Percentiles rank a stretch among this genome's conserved stretches.
These are phyloP conservation scores for Micronisus gabar DNA, from an alignment of 2,113 vertebrate genomes.

Conservation along the genomic window DNA sequence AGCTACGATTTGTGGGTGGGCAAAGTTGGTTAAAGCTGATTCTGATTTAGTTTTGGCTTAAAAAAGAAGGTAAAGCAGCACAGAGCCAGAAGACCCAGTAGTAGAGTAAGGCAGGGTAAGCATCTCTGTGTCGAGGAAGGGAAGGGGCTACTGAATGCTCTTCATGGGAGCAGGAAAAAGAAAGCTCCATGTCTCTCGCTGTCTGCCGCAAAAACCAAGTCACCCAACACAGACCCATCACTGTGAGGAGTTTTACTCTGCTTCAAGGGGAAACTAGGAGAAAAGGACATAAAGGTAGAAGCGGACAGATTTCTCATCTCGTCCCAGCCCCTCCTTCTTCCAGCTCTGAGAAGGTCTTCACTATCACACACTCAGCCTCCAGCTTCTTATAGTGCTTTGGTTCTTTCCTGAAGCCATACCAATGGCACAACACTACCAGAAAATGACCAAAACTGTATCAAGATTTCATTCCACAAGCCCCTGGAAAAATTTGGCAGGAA, in stretches of 20 bases:
- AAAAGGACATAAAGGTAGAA: background rate
- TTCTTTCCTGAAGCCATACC: background rate
- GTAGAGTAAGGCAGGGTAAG: background rate
- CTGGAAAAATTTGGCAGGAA: background rate
- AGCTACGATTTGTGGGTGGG: background rate
- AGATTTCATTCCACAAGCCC: background rate
- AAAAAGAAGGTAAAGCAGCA: background rate
- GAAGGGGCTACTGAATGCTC: background rate
- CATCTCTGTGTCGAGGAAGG: no score
- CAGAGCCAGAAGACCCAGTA: background rate
- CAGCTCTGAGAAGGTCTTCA: background rate
- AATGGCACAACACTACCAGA: rapidly evolving
- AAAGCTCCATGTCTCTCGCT: background rate
- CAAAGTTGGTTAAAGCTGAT: background rate
- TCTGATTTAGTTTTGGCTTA: background rate
- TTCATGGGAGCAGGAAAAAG: background rate
- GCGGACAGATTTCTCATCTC: background rate
- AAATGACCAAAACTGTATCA: background rate
- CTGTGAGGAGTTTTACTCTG: background rate
- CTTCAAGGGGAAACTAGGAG: background rate
- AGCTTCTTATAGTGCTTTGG: background rate
- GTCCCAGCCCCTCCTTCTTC: background rate
- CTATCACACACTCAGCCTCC: background rate
- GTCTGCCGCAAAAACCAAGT: background rate
- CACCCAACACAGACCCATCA: background rate